Percentiles rank a stretch among this genome's conserved stretches.
These are phyloP conservation scores for Pica pica DNA, from an alignment of 2,113 vertebrate species.

Conservation along the genomic window DNA sequence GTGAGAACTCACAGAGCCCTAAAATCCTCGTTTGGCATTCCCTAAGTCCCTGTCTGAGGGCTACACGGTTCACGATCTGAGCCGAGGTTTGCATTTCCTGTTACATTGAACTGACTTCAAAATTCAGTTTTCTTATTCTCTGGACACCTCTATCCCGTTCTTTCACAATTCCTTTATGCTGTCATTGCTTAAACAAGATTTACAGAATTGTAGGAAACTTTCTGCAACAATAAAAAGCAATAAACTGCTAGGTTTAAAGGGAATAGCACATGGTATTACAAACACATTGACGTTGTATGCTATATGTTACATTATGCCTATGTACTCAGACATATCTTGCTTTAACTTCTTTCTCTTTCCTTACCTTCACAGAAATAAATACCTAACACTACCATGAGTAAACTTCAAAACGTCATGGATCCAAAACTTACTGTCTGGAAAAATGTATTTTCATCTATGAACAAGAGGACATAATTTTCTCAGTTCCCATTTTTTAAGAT, in stretches of 20 bases:
- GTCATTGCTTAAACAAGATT: background rate
- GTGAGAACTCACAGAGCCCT: background rate
- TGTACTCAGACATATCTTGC: background rate
- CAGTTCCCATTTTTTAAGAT: background rate
- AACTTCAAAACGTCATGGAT: background rate
- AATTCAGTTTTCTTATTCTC: background rate
- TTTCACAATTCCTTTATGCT: background rate
- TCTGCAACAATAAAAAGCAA: background rate
- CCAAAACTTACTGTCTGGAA: background rate
- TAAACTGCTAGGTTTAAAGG: background rate
- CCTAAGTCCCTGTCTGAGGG: background rate
- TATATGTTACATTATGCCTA: background rate
- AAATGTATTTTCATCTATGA: background rate
- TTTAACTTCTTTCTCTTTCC: background rate
- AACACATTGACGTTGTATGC: background rate
- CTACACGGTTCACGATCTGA: background rate
- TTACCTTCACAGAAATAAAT: background rate
- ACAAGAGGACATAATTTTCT: background rate
- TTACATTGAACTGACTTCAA: background rate
- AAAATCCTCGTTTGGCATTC: background rate
- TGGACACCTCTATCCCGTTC: background rate
- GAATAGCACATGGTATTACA: background rate
- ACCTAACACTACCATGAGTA: background rate
- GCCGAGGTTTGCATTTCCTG: background rate
- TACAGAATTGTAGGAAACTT: background rate